Conservation (phyloP, 2,113 vertebrate species). For the Diadophis punctatus region DNA sequence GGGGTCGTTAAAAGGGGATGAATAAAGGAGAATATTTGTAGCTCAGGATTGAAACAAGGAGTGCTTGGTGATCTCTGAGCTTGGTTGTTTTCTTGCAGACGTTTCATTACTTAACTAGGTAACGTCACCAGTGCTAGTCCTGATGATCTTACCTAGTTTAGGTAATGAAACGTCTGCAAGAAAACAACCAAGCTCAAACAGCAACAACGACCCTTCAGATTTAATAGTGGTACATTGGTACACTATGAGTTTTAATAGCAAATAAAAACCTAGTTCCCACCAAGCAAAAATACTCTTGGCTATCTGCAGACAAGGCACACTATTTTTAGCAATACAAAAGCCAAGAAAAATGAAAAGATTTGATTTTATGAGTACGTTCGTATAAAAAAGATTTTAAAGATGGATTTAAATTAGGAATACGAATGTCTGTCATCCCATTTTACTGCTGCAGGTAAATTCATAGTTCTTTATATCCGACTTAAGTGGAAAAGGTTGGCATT, state of each 20-base stretch:
- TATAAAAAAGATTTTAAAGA: neutral
- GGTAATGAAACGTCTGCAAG: neutral
- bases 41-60: neutral
- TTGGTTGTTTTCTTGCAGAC: neutral
- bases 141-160: neutral
- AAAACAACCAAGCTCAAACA: neutral
- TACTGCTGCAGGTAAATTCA: neutral
- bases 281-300: neutral
- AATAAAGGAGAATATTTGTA: neutral
- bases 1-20: too few species aligned
- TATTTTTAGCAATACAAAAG: neutral
- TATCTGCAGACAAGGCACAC: neutral
- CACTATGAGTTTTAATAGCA: neutral
- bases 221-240: neutral
- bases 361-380: neutral
- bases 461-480: slow-evolving; percentile 6
- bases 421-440: neutral
- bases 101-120: neutral
- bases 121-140: neutral
- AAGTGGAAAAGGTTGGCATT: slow-evolving; percentile 13
- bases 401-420: neutral
- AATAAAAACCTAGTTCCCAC: neutral
- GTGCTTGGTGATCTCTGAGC: neutral
- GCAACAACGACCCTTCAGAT: neutral
- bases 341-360: neutral